Evolutionary conservation across 2,113 vertebrate genomes (phyloP).

Genomic region (Poeciliopsis prolifica): DNA sequence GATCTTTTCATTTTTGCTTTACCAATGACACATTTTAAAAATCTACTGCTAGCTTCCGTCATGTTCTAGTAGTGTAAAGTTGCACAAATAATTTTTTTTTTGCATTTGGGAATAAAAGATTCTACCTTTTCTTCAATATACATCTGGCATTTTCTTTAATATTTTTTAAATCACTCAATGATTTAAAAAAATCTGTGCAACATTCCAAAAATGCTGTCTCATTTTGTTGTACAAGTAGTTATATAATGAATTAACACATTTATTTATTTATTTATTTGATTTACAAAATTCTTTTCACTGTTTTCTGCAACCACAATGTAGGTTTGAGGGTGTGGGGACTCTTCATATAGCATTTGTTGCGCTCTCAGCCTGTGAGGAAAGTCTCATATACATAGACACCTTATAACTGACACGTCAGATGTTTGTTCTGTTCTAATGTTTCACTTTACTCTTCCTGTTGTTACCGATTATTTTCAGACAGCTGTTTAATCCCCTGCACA

Average conservation of each 20-base stretch:
- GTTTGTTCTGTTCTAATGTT: background rate
- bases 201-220: no score
- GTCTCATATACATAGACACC: background rate
- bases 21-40: background rate
- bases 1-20: background rate
- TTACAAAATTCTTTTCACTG: no score
- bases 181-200: no score
- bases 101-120: background rate
- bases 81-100: background rate
- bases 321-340: background rate
- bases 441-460: background rate
- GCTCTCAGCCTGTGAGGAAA: background rate
- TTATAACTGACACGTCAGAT: no score
- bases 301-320: background rate
- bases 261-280: no score
- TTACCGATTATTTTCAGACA: constrained; percentile 1
- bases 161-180: no score
- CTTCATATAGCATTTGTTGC: background rate
- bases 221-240: no score
- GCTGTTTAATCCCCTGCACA: constrained; percentile 12
- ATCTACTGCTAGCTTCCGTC: background rate
- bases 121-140: background rate
- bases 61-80: background rate
- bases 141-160: no score
- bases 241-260: no score